Evolutionary conservation across 2,888 invertebrate species (phyloP).

Genomic region (Conomelus anceps): DNA sequence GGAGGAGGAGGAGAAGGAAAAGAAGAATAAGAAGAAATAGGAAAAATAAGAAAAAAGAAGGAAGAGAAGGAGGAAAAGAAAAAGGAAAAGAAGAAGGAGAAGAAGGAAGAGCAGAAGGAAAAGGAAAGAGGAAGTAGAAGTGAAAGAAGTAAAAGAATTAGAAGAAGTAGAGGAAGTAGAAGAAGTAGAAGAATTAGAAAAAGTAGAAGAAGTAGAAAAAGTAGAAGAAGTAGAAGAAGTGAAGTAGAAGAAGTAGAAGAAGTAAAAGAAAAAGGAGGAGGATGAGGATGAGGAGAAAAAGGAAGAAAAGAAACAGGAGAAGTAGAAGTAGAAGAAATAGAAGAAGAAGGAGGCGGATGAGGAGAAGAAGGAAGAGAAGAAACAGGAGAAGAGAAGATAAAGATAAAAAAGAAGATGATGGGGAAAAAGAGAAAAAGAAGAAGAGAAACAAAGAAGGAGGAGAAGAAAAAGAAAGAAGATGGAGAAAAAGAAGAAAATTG

Average conservation of each 20-base stretch:
- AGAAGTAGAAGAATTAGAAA: no score
- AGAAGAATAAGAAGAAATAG: conserved; percentile 1
- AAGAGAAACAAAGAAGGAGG: not conserved
- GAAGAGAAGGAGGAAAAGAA: conserved; percentile 2
- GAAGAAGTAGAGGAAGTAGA: conserved; percentile 1
- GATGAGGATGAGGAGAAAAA: not conserved
- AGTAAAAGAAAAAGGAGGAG: conserved; percentile 6
- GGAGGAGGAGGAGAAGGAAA: conserved; percentile 2
- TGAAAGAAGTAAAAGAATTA: not conserved
- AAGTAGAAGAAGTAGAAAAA: no score
- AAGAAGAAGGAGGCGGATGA: no score
- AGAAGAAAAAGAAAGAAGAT: not conserved
- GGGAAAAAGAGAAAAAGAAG: not conserved
- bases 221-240: conserved; percentile 2
- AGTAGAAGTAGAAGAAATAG: no score
- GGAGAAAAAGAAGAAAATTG: not conserved
- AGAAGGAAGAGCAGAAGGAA: conserved; percentile 4
- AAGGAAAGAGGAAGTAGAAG: not conserved
- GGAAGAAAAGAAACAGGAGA: no score
- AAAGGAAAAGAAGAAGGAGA: not conserved
- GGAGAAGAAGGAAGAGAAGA: not conserved
- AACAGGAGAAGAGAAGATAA: not conserved
- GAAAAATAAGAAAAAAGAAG: no score
- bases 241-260: not conserved
- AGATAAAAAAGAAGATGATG: not conserved